Evolutionary conservation across 35 echinoderm and acorn worm species (phyloP), one percentile per base, ranked within the genome.

Genomic region (Diadema setosum): DNA sequence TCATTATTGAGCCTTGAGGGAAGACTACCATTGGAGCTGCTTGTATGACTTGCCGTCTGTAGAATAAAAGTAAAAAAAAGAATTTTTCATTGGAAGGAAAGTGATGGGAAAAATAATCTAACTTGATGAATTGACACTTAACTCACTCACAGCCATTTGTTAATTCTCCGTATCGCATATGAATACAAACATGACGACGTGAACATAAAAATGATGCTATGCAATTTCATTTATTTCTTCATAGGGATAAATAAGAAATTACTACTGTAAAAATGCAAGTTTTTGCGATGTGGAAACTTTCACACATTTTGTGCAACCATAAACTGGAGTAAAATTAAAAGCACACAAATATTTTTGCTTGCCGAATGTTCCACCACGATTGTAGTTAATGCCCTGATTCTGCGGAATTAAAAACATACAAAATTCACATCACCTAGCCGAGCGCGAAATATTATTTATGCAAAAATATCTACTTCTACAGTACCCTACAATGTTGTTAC

Each of bases 1-100:
- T 90, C 93, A 15, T 95, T 95, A 82, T 90, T 95, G 0, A 95
- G 50, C 60, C 89, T 95, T 60, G 65, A 69, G 52, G 70, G 80
- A 17, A 81, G 46, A 46, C 58, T 95, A 45, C 48, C 89, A n/a
- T 86, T 81, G 4, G 94, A 67, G 8, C 91, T 83, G 41, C 37
- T 59, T 23, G 27, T 81, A 83, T 69, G 75, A n/a, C 86, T 64
- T 40, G 75, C 70, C 4, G 18, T 40, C 39, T 32, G 61, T 5
- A 45, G 61, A 83, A 83, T 27, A 78, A 42, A 81, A n/a, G 27
- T 11, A 67, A 25, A 85, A 14, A 78, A 81, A 18, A 33, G 46
- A n/a, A n/a, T 11, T 14, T 21, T 69, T 0, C 25, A 49, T 23
- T 29, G 2, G 0, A 5, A 17, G 49, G 15, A 16, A 39, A 49